Evolutionary conservation across 2,113 vertebrate species (phyloP).

Genomic region (Sitta europaea): DNA sequence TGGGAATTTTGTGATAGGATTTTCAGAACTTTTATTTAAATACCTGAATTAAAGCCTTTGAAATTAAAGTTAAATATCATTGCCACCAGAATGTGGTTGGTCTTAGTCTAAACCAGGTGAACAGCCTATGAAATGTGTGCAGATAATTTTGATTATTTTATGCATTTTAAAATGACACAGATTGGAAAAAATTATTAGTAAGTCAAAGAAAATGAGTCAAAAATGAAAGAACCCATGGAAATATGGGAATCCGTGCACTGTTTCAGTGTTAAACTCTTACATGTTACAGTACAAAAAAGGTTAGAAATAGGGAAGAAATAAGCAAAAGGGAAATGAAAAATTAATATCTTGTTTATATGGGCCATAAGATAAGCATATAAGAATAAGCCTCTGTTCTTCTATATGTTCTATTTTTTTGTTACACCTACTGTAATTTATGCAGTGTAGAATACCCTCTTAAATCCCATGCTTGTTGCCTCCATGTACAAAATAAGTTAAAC

Average conservation of each 20-base stretch:
- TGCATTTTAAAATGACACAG: not conserved
- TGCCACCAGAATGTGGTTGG: not conserved
- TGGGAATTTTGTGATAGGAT: not conserved
- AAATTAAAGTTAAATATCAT: constrained; percentile 43
- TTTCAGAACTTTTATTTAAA: constrained; percentile 23
- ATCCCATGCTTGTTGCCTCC: not conserved
- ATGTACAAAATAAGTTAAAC: not conserved
- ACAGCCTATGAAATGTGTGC: not conserved
- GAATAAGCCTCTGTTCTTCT: not conserved
- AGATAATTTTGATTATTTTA: not conserved
- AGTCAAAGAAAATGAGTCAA: not conserved
- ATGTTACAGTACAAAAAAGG: not conserved
- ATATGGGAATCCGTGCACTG: not conserved
- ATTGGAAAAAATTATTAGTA: not conserved
- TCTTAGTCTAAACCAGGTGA: not conserved
- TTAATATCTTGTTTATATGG: not conserved
- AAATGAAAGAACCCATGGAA: not conserved
- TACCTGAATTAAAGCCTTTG: constrained; percentile 24
- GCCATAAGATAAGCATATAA: not conserved
- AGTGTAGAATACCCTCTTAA: not conserved
- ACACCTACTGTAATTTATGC: not conserved
- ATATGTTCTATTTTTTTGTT: not conserved
- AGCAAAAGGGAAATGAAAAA: not conserved
- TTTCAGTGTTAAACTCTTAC: not conserved
- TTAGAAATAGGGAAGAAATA: not conserved